Evolutionary conservation across 92 coral and sea anemone species (phyloP).

Genomic region (Zoanthus solanderi): DNA sequence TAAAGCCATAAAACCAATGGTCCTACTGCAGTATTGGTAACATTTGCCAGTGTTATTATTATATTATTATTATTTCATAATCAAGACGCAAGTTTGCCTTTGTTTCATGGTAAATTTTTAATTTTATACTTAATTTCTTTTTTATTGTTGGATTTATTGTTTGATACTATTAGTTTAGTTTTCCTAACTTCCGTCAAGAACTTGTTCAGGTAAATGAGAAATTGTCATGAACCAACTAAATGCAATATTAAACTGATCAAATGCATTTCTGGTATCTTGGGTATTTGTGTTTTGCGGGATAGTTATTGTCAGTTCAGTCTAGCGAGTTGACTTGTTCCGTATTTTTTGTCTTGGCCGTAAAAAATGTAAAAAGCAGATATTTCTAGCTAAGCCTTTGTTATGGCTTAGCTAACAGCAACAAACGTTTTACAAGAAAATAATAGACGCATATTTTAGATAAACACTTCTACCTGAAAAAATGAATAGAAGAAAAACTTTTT

Average conservation of each 20-base stretch:
- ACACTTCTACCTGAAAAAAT: too few relatives aligned
- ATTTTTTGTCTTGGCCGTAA: too few relatives aligned
- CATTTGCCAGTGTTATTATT: conserved; percentile 18
- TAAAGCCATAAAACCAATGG: conserved; percentile 25
- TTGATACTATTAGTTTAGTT: conserved; percentile 3
- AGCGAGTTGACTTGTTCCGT: too few relatives aligned
- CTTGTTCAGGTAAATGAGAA: not conserved
- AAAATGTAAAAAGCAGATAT: too few relatives aligned
- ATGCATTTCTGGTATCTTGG: not conserved
- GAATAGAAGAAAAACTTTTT: too few relatives aligned
- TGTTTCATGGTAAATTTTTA: not conserved
- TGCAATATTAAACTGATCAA: conserved; percentile 12
- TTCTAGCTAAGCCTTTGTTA: too few relatives aligned
- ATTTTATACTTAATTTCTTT: not conserved
- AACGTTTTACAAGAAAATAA: too few relatives aligned
- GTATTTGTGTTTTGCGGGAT: not conserved
- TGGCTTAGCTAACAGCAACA: too few relatives aligned
- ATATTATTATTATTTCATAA: not conserved
- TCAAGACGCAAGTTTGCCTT: conserved; percentile 12
- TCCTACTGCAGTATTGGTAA: not conserved
- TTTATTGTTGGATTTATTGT: conserved; percentile 32
- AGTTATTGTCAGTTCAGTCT: not conserved
- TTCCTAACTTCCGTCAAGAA: not conserved
- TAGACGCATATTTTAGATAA: too few relatives aligned
- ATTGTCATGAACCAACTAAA: not conserved